Base-by-base conservation (phyloP, 2,797 vertebrate genomes). In the Schizopygopsis pylzovi region DNA sequence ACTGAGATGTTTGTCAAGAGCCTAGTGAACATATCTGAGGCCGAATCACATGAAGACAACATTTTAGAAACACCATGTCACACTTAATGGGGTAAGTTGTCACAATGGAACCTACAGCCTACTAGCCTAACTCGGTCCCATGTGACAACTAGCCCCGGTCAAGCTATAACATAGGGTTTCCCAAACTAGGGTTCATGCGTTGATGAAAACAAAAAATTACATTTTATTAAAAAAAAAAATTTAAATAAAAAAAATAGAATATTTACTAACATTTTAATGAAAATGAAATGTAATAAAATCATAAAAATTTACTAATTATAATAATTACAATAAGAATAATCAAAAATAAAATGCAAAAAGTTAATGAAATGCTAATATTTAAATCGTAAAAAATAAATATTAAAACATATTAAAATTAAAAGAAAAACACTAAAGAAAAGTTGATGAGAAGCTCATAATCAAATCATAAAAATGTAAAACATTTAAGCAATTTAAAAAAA, bases 1-100 rank as follows among this genome's bases (percentile, higher is more conserved):
- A 25, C 52, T 18, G 63, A 67, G 71, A 73, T 73, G 71, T 49
- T 75, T 75, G 45, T 18, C 47, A 56, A 54, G 59, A 25, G 11
- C n/a, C n/a, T 1, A 61, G n/a, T 25, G 59, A 61, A 11, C 56
- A 10, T 59, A n/a, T 25, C 12, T 61, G 59, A 61, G 59, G n/a
- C n/a, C 1, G 59, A 63, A 61, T 25, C n/a, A 25, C n/a, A 13
- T 12, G n/a, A 61, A 13, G n/a, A 61, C 13, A n/a, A 25, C n/a
- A 25, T 10, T 25, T 61, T 61, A 61, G 59, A 25, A 63, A 63
- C 12, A 28, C 22, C n/a, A 63, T 13, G n/a, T 2, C 59, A 63
- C n/a, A 28, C 59, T 63, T 6, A 63, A 28, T 61, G 10, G 56
- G 22, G 54, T 4, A 22, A 10, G 54, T 22, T n/a, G 56, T 61